Evolutionary conservation across 1,140 invertebrate genomes (phyloP), one percentile per base, ranked within the genome.

Genomic region (Drosophila sturtevanti): DNA sequence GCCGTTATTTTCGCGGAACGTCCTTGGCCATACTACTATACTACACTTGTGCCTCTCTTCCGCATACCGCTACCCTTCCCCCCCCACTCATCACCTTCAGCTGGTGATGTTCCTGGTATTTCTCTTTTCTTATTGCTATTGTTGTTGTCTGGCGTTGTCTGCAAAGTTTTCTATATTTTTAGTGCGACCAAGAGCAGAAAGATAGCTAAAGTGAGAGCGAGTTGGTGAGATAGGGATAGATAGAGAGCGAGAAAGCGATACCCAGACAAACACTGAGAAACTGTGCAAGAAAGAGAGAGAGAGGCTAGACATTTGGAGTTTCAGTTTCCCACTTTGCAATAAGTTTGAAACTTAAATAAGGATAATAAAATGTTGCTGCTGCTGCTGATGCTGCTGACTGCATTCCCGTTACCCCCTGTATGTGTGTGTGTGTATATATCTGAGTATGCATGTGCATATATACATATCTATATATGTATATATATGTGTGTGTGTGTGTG

Each of bases 271-370:
- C 37, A 38, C 37, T 14, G 41, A 48, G 16, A 48, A 11, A 4
- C 9, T 1, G 41, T n/a, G n/a, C n/a, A n/a, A n/a, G n/a, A n/a
- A n/a, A 48, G 41, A 16, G 54, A 27, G 61, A 56, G 21, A 58
- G 22, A 63, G 54, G 63, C 51, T 61, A 85, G 71, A 89, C 68
- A 79, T 77, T 86, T 73, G 59, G 72, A 89, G 86, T 90, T 75
- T 74, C 72, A 75, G 72, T 75, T 90, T 90, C 68, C 87, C 79
- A 90, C 86, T 90, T 90, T 90, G 87, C 86, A 90, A 90, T 90
- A 90, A 90, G 82, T 90, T 90, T 87, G 63, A 82, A 90, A 90
- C 81, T 90, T 86, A 90, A 90, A 90, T 90, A 90, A 90, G 86
- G 87, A 90, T 90, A 89, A 90, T 90, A 89, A 89, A 89, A 89